Conservation (phyloP, 1,140 invertebrate genomes). For the Xylocopa sonorina region DNA sequence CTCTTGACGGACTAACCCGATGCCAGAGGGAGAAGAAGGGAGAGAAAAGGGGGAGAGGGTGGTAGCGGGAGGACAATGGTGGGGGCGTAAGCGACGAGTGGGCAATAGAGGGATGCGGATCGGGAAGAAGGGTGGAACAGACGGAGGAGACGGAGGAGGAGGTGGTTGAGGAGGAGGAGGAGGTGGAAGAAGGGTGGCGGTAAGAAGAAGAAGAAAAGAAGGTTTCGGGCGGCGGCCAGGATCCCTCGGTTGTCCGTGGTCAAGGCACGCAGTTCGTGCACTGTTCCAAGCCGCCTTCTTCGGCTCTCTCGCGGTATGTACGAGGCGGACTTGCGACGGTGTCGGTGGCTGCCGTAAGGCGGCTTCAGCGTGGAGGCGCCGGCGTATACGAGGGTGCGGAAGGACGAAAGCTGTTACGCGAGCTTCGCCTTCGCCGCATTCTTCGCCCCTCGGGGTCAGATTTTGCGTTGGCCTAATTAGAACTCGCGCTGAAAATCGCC, state of each 20-base stretch:
- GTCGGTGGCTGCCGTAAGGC: slow-evolving; percentile 6
- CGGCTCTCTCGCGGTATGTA: slow-evolving; percentile 54
- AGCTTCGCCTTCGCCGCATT: slow-evolving; percentile 37
- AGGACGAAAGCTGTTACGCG: slow-evolving; percentile 34
- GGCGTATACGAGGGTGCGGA: slow-evolving; percentile 44
- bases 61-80: slow-evolving; percentile 39
- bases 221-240: slow-evolving; percentile 76
- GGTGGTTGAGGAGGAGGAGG: slow-evolving; percentile 12
- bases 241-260: slow-evolving; percentile 78
- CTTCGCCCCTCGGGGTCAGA: neutral
- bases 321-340: slow-evolving; percentile 13
- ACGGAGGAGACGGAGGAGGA: neutral
- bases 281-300: slow-evolving; percentile 65
- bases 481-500: neutral
- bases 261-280: slow-evolving; percentile 77
- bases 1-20: slow-evolving; percentile 63
- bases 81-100: slow-evolving; percentile 40
- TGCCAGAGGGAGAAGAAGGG: slow-evolving; percentile 25
- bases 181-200: slow-evolving; percentile 44
- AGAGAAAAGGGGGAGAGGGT: neutral
- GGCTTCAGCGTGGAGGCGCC: slow-evolving; percentile 42
- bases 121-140: slow-evolving; percentile 11
- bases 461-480: neutral
- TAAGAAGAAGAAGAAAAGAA: slow-evolving; percentile 63
- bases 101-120: slow-evolving; percentile 44